Evolutionary conservation across 2,113 vertebrate genomes (phyloP).

Genomic region (Stegostoma tigrinum): DNA sequence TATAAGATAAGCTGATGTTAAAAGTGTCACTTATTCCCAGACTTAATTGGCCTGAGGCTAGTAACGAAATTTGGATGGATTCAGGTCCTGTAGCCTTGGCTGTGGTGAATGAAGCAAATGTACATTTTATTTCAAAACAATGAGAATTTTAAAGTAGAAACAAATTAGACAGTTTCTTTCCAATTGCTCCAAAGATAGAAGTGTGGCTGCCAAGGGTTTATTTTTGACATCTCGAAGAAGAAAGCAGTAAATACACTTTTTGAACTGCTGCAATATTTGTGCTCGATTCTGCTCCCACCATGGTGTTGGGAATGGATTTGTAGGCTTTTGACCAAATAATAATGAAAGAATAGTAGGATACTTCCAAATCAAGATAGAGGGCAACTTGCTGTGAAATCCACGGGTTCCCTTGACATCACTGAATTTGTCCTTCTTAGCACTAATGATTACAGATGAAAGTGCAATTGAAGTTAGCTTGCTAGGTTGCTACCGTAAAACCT

Average conservation of each 20-base stretch:
- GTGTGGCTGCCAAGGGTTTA: background rate
- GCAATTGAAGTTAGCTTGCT: background rate
- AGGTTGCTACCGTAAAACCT: background rate
- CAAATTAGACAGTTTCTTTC: background rate
- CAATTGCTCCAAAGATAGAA: no score
- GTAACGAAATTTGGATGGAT: slow-evolving; percentile 51
- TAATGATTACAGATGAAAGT: background rate
- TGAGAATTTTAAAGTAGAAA: background rate
- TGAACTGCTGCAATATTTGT: background rate
- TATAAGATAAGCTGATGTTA: background rate
- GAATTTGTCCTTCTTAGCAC: background rate
- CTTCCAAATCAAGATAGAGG: background rate
- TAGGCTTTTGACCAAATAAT: background rate
- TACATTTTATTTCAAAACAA: background rate
- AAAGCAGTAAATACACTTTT: background rate
- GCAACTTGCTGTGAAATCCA: background rate
- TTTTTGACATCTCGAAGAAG: background rate
- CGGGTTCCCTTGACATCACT: background rate
- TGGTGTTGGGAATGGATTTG: background rate
- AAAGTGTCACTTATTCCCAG: slow-evolving; percentile 39
- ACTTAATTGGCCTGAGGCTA: slow-evolving; percentile 47
- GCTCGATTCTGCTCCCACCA: background rate
- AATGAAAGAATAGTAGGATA: background rate
- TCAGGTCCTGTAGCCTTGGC: slow-evolving; percentile 56
- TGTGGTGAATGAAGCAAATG: slow-evolving; percentile 47